Base-by-base conservation (phyloP, 1,140 invertebrate genomes). In the Leptopilina boulardi region DNA sequence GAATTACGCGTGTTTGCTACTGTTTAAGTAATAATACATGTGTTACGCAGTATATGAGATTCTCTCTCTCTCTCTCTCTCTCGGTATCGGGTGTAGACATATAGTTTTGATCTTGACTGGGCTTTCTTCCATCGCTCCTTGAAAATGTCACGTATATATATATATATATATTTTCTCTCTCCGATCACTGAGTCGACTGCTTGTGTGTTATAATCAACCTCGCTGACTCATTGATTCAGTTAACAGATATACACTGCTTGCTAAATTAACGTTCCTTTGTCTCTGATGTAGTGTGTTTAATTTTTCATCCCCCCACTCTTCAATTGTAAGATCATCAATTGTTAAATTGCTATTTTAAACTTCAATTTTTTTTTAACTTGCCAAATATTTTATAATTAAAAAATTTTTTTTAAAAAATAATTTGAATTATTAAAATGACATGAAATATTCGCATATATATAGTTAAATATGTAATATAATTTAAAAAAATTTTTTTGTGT, bases 221-320 rank as follows among this genome's bases (percentile, higher is more conserved):
- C 80, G 81, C 80, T 87, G 84, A 87, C 82, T 87, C 85, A 85
- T 82, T 85, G 81, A 86, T 84, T 84, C 72, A 71, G 66, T 80
- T 81, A 76, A 76, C 77, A 82, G 77, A 81, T 81, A n/a, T n/a
- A 76, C 77, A 74, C 70, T 23, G 44, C 70, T 71, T 70, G 76
- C 75, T 76, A 59, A 77, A 75, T 66, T n/a, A 80, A 82, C 84
- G 83, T 44, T 80, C 76, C 72, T 81, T 86, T 81, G 66, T 81
- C 74, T 77, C 76, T 21, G n/a, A n/a, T n/a, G 10, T 11, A 30
- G 59, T 66, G 59, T 66, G 59, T 30, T 66, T 30, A 66, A 66
- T 66, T 66, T 66, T 66, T 8, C 26, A 34, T 30, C 26, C 59
- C 23, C 26, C 26, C 23, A 23, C 47, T 47, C 47, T 51, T 15